Conservation (phyloP, 1,140 invertebrate species). For the Drosophila arawakana region DNA sequence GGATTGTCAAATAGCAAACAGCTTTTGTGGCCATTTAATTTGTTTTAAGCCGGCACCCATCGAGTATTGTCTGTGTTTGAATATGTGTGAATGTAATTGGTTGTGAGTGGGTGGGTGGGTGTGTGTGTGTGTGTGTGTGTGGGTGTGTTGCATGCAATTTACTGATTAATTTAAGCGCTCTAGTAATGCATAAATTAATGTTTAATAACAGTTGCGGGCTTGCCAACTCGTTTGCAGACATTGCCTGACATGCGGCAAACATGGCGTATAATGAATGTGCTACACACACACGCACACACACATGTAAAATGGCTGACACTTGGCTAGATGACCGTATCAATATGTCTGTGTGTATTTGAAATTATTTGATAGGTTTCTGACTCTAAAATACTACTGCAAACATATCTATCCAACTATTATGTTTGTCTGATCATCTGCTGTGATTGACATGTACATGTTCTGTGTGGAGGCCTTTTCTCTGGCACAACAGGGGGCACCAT, state of each 20-base stretch:
- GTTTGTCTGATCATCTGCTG: neutral
- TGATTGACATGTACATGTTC: neutral
- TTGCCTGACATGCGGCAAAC: constrained; percentile 26
- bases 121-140: constrained; percentile 19
- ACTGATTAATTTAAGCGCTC: constrained; percentile 75
- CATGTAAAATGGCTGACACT: constrained; percentile 2
- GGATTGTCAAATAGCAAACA: constrained; percentile 48
- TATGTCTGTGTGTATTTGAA: constrained; percentile 56
- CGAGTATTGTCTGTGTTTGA: constrained; percentile 26
- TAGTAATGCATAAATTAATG: constrained; percentile 78
- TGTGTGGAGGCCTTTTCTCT: neutral
- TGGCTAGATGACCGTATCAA: constrained; percentile 58
- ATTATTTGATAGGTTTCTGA: constrained; percentile 28
- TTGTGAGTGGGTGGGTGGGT: constrained; percentile 6
- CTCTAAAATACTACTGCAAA: constrained; percentile 13
- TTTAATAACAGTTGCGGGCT: constrained; percentile 65
- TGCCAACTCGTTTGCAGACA: constrained; percentile 29
- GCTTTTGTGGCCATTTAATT: constrained; percentile 54
- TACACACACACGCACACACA: constrained; percentile 12
- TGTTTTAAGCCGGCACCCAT: constrained; percentile 39
- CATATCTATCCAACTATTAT: neutral
- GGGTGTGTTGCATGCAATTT: constrained; percentile 48
- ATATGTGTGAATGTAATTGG: neutral
- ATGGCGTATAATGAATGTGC: constrained; percentile 37
- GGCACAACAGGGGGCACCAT: neutral